A percentile compares a stretch with the other conserved stretches of the same genome.
Conservation (phyloP, 2,888 invertebrate genomes). For the Drosophila melanocephala region DNA sequence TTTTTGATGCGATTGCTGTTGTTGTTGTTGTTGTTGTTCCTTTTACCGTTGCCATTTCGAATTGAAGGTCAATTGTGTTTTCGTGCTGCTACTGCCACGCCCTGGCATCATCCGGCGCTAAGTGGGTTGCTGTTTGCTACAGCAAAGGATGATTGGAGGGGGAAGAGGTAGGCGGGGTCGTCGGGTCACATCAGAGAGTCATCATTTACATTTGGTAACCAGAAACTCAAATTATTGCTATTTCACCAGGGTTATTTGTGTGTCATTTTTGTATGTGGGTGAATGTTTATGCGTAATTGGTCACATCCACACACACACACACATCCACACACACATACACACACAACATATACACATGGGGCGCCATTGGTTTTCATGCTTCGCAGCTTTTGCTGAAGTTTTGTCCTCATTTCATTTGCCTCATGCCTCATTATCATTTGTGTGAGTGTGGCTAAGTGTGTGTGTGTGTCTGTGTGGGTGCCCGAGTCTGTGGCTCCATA, state of each 20-base stretch:
- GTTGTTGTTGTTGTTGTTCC: slow-evolving; percentile 25
- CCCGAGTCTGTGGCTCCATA: slow-evolving; percentile 41
- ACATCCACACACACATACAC: background rate
- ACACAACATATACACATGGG: slow-evolving; percentile 16
- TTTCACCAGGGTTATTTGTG: slow-evolving; percentile 4
- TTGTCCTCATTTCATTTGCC: slow-evolving; percentile 59
- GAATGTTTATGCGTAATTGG: slow-evolving; percentile 40
- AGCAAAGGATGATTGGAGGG: background rate
- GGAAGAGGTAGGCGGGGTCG: background rate
- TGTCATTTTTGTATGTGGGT: slow-evolving; percentile 12
- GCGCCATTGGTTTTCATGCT: slow-evolving; percentile 70
- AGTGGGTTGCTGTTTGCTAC: slow-evolving; percentile 18
- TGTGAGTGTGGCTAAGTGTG: background rate
- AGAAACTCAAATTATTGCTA: slow-evolving; percentile 59
- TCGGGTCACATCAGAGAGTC: slow-evolving; percentile 49
- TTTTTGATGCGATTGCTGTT: slow-evolving; percentile 4
- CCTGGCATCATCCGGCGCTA: slow-evolving; percentile 38
- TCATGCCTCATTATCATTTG: slow-evolving; percentile 37
- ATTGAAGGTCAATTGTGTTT: slow-evolving; percentile 65
- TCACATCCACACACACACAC: slow-evolving; percentile 9
- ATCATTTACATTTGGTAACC: slow-evolving; percentile 57
- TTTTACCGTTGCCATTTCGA: slow-evolving; percentile 50
- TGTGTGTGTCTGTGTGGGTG: slow-evolving; percentile 12
- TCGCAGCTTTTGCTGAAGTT: slow-evolving; percentile 60
- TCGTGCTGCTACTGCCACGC: slow-evolving; percentile 54